These are phyloP conservation scores for Palythoa caribaeorum DNA, from an alignment of 92 coral and sea anemone genomes.

Conservation along the genomic window DNA sequence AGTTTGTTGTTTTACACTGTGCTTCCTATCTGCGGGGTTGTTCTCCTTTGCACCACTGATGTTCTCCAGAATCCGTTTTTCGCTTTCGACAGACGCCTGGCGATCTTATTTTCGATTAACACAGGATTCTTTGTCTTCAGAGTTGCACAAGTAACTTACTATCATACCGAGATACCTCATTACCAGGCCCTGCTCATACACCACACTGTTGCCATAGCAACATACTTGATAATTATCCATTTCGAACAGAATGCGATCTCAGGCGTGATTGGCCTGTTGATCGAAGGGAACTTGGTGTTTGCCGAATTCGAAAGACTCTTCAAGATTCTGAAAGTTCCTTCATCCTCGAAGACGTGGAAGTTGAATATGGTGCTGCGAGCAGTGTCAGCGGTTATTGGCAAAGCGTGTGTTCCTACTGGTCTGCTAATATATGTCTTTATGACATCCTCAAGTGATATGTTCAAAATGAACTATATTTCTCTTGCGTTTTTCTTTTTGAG, in stretches of 20 bases:
- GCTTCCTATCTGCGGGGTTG: slow-evolving; percentile 71
- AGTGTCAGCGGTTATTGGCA: slow-evolving; percentile 69
- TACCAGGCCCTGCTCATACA: slow-evolving; percentile 87
- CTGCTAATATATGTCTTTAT: slow-evolving; percentile 61
- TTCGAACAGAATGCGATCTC: slow-evolving; percentile 84
- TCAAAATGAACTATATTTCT: slow-evolving; percentile 84
- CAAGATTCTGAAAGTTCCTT: slow-evolving; percentile 41
- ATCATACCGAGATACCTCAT: slow-evolving; percentile 68
- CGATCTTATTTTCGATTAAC: slow-evolving; percentile 75
- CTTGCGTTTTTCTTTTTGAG: slow-evolving; percentile 92
- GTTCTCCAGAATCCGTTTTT: slow-evolving; percentile 84
- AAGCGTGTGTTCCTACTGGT: slow-evolving; percentile 79
- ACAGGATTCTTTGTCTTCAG: slow-evolving; percentile 88
- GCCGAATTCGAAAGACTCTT: slow-evolving; percentile 82
- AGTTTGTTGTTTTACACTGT: slow-evolving; percentile 73
- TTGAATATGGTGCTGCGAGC: slow-evolving; percentile 49
- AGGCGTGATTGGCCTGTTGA: slow-evolving; percentile 80
- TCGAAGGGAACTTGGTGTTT: slow-evolving; percentile 87
- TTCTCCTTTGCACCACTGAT: slow-evolving; percentile 67
- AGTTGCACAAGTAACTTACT: slow-evolving; percentile 75
- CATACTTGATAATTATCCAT: slow-evolving; percentile 60
- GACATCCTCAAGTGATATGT: slow-evolving; percentile 68
- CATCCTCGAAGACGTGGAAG: slow-evolving; percentile 53
- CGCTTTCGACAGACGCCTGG: slow-evolving; percentile 51
- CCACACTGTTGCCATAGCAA: slow-evolving; percentile 82